Percentiles rank a stretch among this genome's conserved stretches.
These are phyloP conservation scores for Centrocercus urophasianus DNA, from an alignment of 2,113 vertebrate genomes.

Conservation along the genomic window DNA sequence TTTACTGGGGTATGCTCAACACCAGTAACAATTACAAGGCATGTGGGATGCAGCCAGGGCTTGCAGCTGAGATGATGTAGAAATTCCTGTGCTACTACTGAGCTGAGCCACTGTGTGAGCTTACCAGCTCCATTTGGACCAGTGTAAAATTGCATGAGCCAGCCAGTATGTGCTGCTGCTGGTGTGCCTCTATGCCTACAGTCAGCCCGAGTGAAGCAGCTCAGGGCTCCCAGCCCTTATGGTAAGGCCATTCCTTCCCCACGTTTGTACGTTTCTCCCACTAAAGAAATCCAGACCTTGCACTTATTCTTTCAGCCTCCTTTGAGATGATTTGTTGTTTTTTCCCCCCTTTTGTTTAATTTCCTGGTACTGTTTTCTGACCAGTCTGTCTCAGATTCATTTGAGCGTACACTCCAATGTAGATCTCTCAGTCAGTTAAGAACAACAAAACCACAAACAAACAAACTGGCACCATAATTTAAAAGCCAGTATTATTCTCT, in stretches of 20 bases:
- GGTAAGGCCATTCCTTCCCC: not conserved
- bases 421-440: not conserved
- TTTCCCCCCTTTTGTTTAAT: not conserved
- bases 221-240: not conserved
- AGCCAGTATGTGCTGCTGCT: not conserved
- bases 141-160: not conserved
- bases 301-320: not conserved
- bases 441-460: not conserved
- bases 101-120: not conserved
- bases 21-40: not conserved
- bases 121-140: not conserved
- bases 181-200: not conserved
- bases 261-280: not conserved
- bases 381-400: not conserved
- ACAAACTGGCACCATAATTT: constrained; percentile 1
- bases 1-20: not conserved
- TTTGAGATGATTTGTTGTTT: not conserved
- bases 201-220: not conserved
- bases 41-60: not conserved
- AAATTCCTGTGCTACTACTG: not conserved
- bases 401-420: not conserved
- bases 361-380: not conserved
- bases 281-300: not conserved
- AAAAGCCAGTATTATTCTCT: not conserved
- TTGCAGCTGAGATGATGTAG: not conserved